A percentile compares a stretch with the other conserved stretches of the same genome.
phyloP scores from a whole-genome alignment of 2,797 vertebrate genomes.

The Platalea minor region DNA sequence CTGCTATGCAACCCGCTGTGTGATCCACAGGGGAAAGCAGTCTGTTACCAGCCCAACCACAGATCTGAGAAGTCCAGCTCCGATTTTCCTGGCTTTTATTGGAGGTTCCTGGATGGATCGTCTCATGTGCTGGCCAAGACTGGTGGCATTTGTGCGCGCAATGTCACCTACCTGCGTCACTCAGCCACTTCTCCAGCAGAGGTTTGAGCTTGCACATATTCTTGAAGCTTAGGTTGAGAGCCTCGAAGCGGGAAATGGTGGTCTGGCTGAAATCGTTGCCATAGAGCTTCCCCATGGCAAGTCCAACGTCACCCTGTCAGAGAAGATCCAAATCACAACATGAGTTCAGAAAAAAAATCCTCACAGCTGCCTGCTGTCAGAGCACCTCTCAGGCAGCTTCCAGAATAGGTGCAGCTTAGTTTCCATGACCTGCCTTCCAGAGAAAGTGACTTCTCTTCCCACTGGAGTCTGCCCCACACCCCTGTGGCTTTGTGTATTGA shows the following conservation, averaged over 20 bases:
- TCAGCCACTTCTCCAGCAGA: conserved; percentile 97
- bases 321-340: not conserved
- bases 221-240: conserved; percentile 97
- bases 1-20: not conserved
- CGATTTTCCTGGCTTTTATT: not conserved
- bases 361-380: not conserved
- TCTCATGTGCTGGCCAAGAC: not conserved
- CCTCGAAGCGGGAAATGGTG: conserved; percentile 96
- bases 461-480: not conserved
- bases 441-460: not conserved
- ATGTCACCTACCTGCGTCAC: conserved; percentile 85
- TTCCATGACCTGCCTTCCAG: not conserved
- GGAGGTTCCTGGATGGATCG: not conserved
- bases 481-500: not conserved
- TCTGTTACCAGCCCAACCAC: not conserved
- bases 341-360: not conserved
- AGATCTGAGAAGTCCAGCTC: not conserved
- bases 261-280: conserved; percentile 99
- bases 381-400: not conserved
- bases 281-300: conserved; percentile 98
- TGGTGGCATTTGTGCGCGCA: not conserved
- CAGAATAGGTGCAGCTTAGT: not conserved
- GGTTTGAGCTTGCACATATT: conserved; percentile 99
- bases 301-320: conserved; percentile 90
- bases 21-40: not conserved